These are phyloP conservation scores for Zygogramma bicolorata DNA, from an alignment of 2,888 invertebrate genomes.

Conservation along the genomic window DNA sequence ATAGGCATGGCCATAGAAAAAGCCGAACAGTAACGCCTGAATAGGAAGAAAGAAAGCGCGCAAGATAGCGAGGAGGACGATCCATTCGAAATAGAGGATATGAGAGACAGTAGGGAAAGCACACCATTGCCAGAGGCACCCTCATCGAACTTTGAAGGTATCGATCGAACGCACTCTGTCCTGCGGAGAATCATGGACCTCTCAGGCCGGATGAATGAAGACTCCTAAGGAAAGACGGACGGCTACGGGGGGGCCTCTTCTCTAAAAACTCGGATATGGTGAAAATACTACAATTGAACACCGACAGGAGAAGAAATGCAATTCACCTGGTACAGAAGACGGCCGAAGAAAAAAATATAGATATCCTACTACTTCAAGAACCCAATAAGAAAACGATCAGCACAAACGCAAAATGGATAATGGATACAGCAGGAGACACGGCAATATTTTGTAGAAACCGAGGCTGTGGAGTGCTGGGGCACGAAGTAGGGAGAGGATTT, in stretches of 20 bases:
- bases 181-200: background rate
- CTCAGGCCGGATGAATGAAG: background rate
- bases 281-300: background rate
- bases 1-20: no score
- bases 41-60: no score
- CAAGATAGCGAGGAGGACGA: no score
- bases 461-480: slow-evolving; percentile 1
- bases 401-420: slow-evolving; percentile 4
- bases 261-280: background rate
- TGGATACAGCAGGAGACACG: background rate
- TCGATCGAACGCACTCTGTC: background rate
- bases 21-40: no score
- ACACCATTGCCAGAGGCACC: no score
- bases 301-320: background rate
- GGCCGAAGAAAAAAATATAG: background rate
- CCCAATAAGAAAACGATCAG: background rate
- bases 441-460: background rate
- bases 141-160: no score
- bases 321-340: background rate
- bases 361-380: background rate
- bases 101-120: no score
- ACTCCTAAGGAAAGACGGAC: no score
- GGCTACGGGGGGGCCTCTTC: background rate
- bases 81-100: no score
- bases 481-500: background rate